These are phyloP conservation scores for Aporrectodea caliginosa DNA, from an alignment of 1,140 invertebrate species.

Conservation along the genomic window DNA sequence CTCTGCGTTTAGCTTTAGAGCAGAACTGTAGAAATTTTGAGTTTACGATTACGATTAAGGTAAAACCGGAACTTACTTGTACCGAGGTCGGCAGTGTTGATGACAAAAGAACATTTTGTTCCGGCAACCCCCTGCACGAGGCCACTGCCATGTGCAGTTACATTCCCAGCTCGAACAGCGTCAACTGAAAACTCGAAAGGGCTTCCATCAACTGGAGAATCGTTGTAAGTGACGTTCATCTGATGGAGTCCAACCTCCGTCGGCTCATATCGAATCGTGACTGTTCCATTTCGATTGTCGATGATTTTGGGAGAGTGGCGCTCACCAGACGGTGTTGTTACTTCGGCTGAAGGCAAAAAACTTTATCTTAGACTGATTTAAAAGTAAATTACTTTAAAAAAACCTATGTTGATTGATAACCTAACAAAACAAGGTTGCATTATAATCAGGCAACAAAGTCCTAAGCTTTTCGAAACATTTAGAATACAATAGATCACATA, in stretches of 20 bases:
- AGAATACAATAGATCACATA: too few relatives aligned
- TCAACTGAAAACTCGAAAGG: constrained; percentile 92
- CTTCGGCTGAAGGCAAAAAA: constrained; percentile 54
- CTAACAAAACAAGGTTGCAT: too few relatives aligned
- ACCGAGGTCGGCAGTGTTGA: constrained; percentile 81
- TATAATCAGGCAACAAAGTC: too few relatives aligned
- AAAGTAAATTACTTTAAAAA: too few relatives aligned
- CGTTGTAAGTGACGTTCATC: constrained; percentile 83
- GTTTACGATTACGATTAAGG: too few relatives aligned
- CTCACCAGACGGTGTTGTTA: constrained; percentile 87
- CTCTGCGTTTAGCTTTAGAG: too few relatives aligned
- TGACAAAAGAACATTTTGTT: constrained; percentile 85
- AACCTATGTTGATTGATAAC: too few relatives aligned
- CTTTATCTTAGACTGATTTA: too few relatives aligned
- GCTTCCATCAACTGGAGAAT: constrained; percentile 81
- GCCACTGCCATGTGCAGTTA: constrained; percentile 81
- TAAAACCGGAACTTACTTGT: constrained; percentile 31
- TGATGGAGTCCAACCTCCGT: constrained; percentile 85
- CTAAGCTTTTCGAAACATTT: too few relatives aligned
- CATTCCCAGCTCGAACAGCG: constrained; percentile 80
- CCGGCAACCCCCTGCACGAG: constrained; percentile 67
- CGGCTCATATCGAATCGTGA: constrained; percentile 85
- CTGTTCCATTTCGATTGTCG: constrained; percentile 89
- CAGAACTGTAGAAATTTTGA: too few relatives aligned
- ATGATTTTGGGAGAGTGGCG: constrained; percentile 68